Evolutionary conservation across 2,113 vertebrate species (phyloP).

Genomic region (Dryoscopus gambensis): DNA sequence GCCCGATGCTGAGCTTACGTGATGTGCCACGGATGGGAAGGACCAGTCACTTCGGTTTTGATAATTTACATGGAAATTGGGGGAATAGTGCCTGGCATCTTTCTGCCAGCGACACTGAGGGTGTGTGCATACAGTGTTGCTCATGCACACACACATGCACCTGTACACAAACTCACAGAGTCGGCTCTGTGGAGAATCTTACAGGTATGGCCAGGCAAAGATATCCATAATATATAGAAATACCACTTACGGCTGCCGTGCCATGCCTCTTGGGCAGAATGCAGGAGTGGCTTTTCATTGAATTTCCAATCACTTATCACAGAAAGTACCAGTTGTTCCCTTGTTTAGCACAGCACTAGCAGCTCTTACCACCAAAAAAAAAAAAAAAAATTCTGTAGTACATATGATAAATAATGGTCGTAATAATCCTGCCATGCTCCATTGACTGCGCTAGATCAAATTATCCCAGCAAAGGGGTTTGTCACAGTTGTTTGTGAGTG

Average conservation of each 20-base stretch:
- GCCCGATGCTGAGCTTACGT: conserved; percentile 56
- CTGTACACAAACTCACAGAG: neutral
- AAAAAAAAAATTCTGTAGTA: neutral
- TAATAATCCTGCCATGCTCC: neutral
- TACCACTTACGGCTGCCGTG: neutral
- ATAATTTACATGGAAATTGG: neutral
- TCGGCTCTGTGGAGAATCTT: neutral
- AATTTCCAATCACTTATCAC: neutral
- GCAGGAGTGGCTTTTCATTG: neutral
- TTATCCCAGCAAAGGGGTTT: neutral
- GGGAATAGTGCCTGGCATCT: neutral
- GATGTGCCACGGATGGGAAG: conserved; percentile 10
- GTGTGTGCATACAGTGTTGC: neutral
- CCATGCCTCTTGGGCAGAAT: neutral
- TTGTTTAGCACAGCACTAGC: neutral
- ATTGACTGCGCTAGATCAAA: neutral
- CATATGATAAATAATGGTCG: neutral
- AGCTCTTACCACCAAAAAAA: neutral
- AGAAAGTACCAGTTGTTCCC: neutral
- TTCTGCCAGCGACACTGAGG: accelerated
- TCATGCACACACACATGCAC: accelerated
- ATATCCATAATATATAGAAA: neutral
- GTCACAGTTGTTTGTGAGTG: neutral
- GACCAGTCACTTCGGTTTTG: neutral
- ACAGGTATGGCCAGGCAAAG: neutral